Percentiles rank a stretch among this genome's conserved stretches.
phyloP scores from a whole-genome alignment of 2,888 invertebrate species.

The Heliconius cydno region DNA sequence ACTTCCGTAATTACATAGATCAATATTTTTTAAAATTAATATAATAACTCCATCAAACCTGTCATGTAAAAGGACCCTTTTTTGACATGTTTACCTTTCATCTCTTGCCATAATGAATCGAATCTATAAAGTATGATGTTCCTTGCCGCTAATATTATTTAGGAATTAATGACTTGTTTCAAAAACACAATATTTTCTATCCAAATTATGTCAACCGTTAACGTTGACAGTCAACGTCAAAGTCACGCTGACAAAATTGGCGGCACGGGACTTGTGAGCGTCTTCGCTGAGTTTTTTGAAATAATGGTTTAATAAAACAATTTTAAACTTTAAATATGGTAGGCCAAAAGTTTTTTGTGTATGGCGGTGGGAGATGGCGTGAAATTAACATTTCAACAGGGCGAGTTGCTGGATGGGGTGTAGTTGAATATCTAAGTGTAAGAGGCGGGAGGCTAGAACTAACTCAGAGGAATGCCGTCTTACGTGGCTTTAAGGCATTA shows the following conservation, averaged over 20 bases:
- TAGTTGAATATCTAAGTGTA: constrained; percentile 52
- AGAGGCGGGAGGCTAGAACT: constrained; percentile 51
- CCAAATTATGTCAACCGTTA: too few relatives aligned
- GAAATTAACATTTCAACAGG: constrained; percentile 54
- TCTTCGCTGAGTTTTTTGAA: background rate
- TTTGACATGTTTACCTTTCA: too few relatives aligned
- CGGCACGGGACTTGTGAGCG: constrained; percentile 38
- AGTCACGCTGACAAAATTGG: constrained; percentile 35
- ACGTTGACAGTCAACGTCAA: constrained; percentile 4
- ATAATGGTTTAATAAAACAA: constrained; percentile 1
- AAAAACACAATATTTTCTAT: too few relatives aligned
- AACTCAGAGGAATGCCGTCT: constrained; percentile 50
- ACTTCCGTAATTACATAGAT: too few relatives aligned
- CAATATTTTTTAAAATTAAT: too few relatives aligned
- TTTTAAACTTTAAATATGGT: constrained; percentile 33
- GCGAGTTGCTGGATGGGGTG: constrained; percentile 53
- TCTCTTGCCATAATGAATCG: too few relatives aligned
- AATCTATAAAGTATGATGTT: too few relatives aligned
- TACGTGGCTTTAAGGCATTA: constrained; percentile 56
- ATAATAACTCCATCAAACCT: too few relatives aligned
- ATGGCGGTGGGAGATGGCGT: constrained; percentile 58
- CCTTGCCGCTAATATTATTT: too few relatives aligned
- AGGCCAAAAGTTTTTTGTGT: constrained; percentile 53
- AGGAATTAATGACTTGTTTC: too few relatives aligned
- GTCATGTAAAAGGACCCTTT: too few relatives aligned